Base-by-base conservation (phyloP, 2,888 invertebrate species). In the Congeria kusceri region DNA sequence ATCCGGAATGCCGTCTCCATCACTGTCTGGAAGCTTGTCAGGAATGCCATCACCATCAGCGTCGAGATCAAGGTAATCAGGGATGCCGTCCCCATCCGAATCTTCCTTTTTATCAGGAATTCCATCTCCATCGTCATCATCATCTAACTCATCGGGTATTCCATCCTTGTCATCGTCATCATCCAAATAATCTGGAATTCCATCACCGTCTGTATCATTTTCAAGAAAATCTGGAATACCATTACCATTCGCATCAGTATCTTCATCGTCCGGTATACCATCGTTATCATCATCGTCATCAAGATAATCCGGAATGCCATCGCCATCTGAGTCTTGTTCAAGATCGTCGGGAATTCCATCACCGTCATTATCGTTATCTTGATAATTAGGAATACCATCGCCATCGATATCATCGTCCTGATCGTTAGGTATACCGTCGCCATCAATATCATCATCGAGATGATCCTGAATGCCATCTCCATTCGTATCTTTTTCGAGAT, bases 1-100 rank as follows among this genome's bases (percentile, higher is more conserved):
- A 74, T 91, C 91, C 3, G 91, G 92, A 49, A 92, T 89, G 5
- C 91, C 91, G 77, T 92, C 91, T n/a, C 90, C 89, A 73, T 91
- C 90, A 23, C 76, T 69, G 71, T 91, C 92, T 59, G 89, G 29
- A 90, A 77, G 32, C 46, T 84, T 56, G 74, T 91, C 87, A 0
- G 88, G 89, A 59, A 90, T 88, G 9, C 90, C 88, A 73, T 89
- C 87, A 65, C 82, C 88, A 28, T 89, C 88, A 72, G 57, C 80
- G 66, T 89, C 89, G 57, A 85, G 79, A 61, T 88, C 88, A 27
- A 75, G 58, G 56, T 79, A 47, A 83, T 89, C 86, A 27, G 88
- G 88, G n/a, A 91, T 87, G 15, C 90, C 90, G 75, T 91, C 91
- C 47, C 85, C 85, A 73, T 92, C 92, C 9, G 78, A 86, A 56